phyloP scores from a whole-genome alignment of 2,113 vertebrate genomes.

The Anoura caudifer region DNA sequence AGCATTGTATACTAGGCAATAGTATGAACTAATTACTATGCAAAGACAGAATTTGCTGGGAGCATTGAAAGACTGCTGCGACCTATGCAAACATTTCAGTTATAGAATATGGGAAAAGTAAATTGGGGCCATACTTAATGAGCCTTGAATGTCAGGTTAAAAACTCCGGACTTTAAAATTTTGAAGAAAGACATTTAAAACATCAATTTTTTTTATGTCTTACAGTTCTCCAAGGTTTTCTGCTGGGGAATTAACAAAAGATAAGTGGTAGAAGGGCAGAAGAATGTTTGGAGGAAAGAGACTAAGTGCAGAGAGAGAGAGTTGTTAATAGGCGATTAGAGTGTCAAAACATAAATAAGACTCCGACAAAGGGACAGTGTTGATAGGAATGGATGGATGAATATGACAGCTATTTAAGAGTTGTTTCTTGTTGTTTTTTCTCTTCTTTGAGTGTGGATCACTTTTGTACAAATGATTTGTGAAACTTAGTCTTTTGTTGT shows the following conservation, averaged over 20 bases:
- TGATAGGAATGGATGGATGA: constrained; percentile 15
- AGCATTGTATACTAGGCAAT: neutral
- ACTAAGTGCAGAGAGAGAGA: neutral
- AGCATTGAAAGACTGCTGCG: neutral
- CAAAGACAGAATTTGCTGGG: neutral
- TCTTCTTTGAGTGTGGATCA: neutral
- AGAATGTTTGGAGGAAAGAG: neutral
- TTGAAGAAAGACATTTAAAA: constrained; percentile 14
- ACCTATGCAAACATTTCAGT: neutral
- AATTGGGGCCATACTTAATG: neutral
- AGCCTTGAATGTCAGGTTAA: constrained; percentile 10
- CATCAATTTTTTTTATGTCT: neutral
- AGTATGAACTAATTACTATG: neutral
- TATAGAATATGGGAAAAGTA: neutral
- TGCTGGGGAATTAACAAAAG: neutral
- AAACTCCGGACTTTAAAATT: neutral
- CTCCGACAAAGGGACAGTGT: neutral
- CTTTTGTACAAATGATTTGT: constrained; percentile 35
- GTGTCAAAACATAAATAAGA: neutral
- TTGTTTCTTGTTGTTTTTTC: neutral
- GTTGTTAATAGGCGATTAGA: neutral
- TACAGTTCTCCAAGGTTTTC: neutral
- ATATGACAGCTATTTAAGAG: neutral
- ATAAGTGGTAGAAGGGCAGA: neutral
- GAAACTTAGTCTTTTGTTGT: constrained; percentile 10